A percentile compares a stretch with the other conserved stretches of the same genome.
phyloP scores from a whole-genome alignment of 2,888 invertebrate genomes.

The Flexamia atlantica region DNA sequence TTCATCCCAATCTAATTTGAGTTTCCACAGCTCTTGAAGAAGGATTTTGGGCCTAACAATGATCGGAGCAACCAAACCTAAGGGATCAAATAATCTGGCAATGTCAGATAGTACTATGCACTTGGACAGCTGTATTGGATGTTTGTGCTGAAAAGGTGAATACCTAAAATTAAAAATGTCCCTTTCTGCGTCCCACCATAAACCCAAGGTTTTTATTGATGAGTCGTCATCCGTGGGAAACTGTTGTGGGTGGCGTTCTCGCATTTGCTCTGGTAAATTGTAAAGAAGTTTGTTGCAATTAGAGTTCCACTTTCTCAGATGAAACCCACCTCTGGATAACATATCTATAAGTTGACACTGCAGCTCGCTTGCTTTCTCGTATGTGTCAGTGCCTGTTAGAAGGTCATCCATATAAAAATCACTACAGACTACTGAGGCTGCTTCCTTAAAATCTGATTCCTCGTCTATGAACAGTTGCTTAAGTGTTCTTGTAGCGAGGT shows the following conservation, averaged over 20 bases:
- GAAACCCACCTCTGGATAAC: conserved; percentile 59
- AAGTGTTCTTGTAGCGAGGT: conserved; percentile 62
- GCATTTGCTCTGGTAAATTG: background rate
- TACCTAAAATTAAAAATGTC: conserved; percentile 8
- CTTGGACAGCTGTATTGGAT: background rate
- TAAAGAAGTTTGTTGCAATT: background rate
- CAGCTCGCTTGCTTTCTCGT: conserved; percentile 59
- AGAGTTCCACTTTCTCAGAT: conserved; percentile 58
- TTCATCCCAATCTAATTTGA: conserved; percentile 58
- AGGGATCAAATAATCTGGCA: conserved; percentile 18
- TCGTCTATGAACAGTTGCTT: conserved; percentile 65
- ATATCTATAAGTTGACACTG: conserved; percentile 59
- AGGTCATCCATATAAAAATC: conserved; percentile 70
- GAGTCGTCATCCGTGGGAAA: background rate
- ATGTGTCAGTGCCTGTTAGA: conserved; percentile 61
- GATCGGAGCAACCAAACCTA: conserved; percentile 33
- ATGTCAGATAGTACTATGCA: conserved; percentile 17
- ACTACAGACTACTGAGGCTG: conserved; percentile 50
- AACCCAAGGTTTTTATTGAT: conserved; percentile 5
- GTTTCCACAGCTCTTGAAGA: conserved; percentile 54
- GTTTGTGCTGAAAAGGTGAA: background rate
- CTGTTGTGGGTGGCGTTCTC: background rate
- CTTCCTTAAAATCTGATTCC: background rate
- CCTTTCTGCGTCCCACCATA: conserved; percentile 20
- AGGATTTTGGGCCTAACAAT: conserved; percentile 52